Percentiles rank a stretch among this genome's conserved stretches.
phyloP scores from a whole-genome alignment of 1,140 invertebrate species.

The Aricia agestis region DNA sequence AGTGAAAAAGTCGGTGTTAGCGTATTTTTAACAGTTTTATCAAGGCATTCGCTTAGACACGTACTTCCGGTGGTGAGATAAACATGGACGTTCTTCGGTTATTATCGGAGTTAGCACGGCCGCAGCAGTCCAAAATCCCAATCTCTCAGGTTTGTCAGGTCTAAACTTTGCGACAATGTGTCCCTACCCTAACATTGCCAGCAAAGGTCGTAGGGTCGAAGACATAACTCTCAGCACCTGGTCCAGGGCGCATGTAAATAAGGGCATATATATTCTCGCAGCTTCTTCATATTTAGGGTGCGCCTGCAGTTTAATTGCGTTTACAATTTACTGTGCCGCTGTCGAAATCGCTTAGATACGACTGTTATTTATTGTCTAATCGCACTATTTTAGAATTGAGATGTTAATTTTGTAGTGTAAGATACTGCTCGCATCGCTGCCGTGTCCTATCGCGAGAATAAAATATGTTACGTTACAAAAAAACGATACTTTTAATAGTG shows the following conservation, averaged over 20 bases:
- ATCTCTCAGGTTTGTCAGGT: too few species aligned
- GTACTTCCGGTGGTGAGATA: too few species aligned
- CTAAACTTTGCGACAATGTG: neutral
- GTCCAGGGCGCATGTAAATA: constrained; percentile 46
- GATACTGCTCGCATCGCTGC: too few species aligned
- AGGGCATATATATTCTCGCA: constrained; percentile 50
- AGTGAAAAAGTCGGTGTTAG: too few species aligned
- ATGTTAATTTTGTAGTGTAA: neutral
- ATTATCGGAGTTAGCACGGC: too few species aligned
- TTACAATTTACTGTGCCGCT: neutral
- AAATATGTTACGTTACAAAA: too few species aligned
- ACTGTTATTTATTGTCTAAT: neutral
- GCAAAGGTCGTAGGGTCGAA: constrained; percentile 39
- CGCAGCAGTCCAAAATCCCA: too few species aligned
- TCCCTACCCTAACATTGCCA: constrained; percentile 29
- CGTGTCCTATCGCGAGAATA: too few species aligned
- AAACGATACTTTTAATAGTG: too few species aligned
- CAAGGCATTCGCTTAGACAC: too few species aligned
- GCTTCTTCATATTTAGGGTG: constrained; percentile 38
- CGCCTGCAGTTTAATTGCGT: constrained; percentile 20
- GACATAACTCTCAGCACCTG: constrained; percentile 45
- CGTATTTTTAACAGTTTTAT: too few species aligned
- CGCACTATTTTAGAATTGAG: neutral
- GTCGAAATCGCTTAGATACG: neutral
- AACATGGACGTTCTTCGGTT: too few species aligned